Percentiles rank a stretch among this genome's conserved stretches.
Evolutionary conservation across 2,888 invertebrate species (phyloP).

Genomic region (Harpalus rubripes): DNA sequence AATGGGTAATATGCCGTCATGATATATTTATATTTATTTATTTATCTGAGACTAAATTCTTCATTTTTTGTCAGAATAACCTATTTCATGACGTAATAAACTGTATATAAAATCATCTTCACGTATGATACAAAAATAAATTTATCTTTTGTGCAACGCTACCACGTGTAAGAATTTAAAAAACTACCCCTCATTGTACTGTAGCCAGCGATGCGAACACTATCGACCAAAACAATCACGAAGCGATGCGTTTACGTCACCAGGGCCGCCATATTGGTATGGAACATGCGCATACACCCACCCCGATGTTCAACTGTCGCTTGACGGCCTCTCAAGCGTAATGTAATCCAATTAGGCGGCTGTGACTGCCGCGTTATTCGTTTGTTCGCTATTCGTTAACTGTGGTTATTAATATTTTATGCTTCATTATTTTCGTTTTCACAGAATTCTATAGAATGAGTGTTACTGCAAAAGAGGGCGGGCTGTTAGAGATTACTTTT

Average conservation of each 20-base stretch:
- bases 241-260: conserved; percentile 39
- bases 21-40: too few relatives aligned
- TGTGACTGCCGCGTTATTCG: conserved; percentile 22
- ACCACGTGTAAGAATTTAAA: not conserved
- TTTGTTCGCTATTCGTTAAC: conserved; percentile 36
- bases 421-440: conserved; percentile 54
- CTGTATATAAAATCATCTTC: not conserved
- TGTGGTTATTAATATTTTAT: conserved; percentile 49
- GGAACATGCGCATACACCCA: not conserved
- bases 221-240: conserved; percentile 43
- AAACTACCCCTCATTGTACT: not conserved
- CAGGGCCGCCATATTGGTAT: conserved; percentile 36
- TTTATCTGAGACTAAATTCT: too few relatives aligned
- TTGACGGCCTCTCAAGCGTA: conserved; percentile 9
- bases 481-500: too few relatives aligned
- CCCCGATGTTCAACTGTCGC: conserved; percentile 13
- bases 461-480: too few relatives aligned
- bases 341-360: conserved; percentile 54
- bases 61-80: too few relatives aligned
- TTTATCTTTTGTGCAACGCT: not conserved
- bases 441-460: not conserved
- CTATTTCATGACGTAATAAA: not conserved
- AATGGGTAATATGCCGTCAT: too few relatives aligned
- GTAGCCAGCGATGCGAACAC: not conserved
- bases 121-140: not conserved